Conservation (phyloP, 1,140 invertebrate genomes). For the Pseudomyrmex sp. region DNA sequence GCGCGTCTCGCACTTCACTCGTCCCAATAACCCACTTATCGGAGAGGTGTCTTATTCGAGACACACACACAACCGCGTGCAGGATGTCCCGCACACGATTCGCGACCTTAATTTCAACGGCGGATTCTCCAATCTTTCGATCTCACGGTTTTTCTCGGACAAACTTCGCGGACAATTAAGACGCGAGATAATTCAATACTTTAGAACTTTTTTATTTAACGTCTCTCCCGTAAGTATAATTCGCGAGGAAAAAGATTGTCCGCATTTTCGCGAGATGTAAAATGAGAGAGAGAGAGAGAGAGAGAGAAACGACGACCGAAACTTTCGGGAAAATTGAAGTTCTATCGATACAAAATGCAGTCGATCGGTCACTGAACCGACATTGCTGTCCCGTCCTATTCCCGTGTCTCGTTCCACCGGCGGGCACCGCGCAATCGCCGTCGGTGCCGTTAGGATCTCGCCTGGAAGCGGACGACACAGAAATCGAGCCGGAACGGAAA, state of each 20-base stretch:
- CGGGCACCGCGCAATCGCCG: conserved; percentile 61
- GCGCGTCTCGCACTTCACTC: conserved; percentile 34
- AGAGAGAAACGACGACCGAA: too few species aligned
- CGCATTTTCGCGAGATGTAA: too few species aligned
- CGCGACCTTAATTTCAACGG: conserved; percentile 9
- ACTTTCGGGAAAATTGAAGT: too few species aligned
- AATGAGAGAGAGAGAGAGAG: too few species aligned
- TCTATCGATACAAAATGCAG: conserved; percentile 40
- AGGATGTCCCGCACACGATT: conserved; percentile 8
- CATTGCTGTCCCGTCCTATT: conserved; percentile 59
- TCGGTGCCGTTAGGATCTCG: conserved; percentile 73
- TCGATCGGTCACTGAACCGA: conserved; percentile 78
- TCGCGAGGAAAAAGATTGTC: too few species aligned
- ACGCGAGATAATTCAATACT: too few species aligned
- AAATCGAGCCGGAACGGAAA: conserved; percentile 36
- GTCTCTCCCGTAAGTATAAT: too few species aligned
- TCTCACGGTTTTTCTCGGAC: conserved; percentile 1
- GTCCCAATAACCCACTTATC: conserved; percentile 70
- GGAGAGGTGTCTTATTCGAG: conserved; percentile 29
- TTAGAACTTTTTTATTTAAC: too few species aligned
- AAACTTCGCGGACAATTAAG: neutral
- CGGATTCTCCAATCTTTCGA: neutral
- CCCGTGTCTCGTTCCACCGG: conserved; percentile 63
- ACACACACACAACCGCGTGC: conserved; percentile 6
- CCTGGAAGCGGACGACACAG: conserved; percentile 61